Evolutionary conservation across 1,140 invertebrate species (phyloP).

Genomic region (Metaphire vulgaris): DNA sequence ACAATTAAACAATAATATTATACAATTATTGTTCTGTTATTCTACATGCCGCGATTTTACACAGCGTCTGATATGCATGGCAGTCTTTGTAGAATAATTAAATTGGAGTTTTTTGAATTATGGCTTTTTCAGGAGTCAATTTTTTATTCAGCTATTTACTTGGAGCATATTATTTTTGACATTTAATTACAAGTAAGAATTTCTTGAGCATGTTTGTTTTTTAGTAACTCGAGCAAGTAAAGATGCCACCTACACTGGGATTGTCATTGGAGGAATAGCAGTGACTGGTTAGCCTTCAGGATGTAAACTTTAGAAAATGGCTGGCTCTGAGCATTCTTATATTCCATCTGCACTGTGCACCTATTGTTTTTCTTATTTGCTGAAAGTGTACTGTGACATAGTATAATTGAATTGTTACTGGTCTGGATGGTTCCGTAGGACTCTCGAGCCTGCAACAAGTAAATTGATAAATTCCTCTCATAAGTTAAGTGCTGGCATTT

Average conservation of each 20-base stretch:
- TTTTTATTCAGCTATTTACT: background rate
- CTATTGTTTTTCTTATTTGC: background rate
- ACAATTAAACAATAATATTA: too few species aligned
- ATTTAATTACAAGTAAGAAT: background rate
- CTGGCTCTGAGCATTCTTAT: background rate
- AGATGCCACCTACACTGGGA: slow-evolving; percentile 38
- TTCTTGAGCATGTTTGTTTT: background rate
- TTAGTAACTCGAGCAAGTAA: slow-evolving; percentile 43
- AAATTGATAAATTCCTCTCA: background rate
- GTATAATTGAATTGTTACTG: background rate
- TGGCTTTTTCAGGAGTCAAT: background rate
- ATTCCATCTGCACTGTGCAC: background rate
- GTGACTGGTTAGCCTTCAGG: slow-evolving; percentile 35
- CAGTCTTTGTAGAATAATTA: background rate
- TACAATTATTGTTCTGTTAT: too few species aligned
- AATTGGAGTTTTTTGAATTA: background rate
- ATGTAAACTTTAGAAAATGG: background rate
- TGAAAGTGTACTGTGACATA: background rate
- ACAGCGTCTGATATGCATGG: background rate
- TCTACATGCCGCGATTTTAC: background rate
- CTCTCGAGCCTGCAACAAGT: background rate
- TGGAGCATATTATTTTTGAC: background rate
- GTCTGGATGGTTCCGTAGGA: background rate
- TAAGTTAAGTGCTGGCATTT: background rate
- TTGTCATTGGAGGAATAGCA: slow-evolving; percentile 38